Percentiles rank a stretch among this genome's conserved stretches.
These are phyloP conservation scores for Passer domesticus DNA, from an alignment of 2,113 vertebrate species.

Conservation along the genomic window DNA sequence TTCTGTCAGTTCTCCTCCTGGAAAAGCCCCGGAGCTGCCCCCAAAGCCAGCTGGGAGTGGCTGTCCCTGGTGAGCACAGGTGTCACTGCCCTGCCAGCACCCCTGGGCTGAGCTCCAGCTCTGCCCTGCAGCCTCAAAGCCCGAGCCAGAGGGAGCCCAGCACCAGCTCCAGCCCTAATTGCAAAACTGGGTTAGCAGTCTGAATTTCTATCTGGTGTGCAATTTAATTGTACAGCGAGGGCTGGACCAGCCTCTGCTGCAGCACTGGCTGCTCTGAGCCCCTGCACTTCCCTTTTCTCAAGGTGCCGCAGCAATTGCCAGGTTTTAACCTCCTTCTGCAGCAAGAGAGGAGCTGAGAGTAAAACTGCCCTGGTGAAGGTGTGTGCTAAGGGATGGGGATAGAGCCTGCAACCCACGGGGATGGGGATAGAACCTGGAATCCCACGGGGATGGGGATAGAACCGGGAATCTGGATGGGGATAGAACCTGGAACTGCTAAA, in stretches of 20 bases:
- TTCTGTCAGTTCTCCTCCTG: not conserved
- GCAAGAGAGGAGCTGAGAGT: not conserved
- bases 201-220: not conserved
- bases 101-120: not conserved
- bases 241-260: not conserved
- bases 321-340: not conserved
- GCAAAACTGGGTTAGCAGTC: not conserved
- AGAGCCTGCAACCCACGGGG: no score
- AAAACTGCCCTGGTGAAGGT: not conserved
- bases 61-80: not conserved
- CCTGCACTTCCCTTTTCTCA: not conserved
- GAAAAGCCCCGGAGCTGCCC: not conserved
- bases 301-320: not conserved
- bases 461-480: no score
- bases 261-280: not conserved
- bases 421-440: not conserved
- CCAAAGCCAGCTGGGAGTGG: not conserved
- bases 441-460: no score
- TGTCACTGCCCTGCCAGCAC: not conserved
- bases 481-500: no score
- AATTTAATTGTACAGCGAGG: not conserved
- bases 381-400: not conserved
- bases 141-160: not conserved
- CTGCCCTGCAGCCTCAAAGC: not conserved
- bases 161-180: not conserved